phyloP scores from a whole-genome alignment of 2,113 vertebrate genomes.

The Perca fluviatilis region DNA sequence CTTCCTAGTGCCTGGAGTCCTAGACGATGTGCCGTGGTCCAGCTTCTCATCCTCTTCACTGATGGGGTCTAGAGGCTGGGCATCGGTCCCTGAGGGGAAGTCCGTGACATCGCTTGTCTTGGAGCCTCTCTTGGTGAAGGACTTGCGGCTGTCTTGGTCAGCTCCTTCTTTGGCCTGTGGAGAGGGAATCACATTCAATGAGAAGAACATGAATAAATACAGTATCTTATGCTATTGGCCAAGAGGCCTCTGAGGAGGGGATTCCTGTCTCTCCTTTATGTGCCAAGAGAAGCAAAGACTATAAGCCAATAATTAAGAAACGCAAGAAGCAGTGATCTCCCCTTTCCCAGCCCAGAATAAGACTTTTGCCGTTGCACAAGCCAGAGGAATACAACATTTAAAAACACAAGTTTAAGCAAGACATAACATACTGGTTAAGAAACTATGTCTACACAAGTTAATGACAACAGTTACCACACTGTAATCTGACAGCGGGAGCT shows the following conservation, averaged over 20 bases:
- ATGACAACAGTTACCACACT: not conserved
- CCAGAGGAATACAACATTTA: slow-evolving; percentile 21
- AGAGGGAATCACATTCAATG: slow-evolving; percentile 47
- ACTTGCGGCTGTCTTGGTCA: slow-evolving; percentile 90
- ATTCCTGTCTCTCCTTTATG: slow-evolving; percentile 25
- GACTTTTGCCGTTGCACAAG: not conserved
- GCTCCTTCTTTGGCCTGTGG: slow-evolving; percentile 85
- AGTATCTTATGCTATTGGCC: slow-evolving; percentile 24
- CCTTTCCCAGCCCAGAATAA: slow-evolving; percentile 39
- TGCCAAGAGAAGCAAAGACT: slow-evolving; percentile 64
- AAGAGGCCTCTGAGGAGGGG: slow-evolving; percentile 45
- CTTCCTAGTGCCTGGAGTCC: slow-evolving; percentile 86
- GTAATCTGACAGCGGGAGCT: slow-evolving; percentile 8
- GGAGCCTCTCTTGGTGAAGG: slow-evolving; percentile 88
- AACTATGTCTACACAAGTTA: slow-evolving; percentile 15
- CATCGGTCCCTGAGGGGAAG: slow-evolving; percentile 87
- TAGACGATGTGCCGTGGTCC: slow-evolving; percentile 87
- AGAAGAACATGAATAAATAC: slow-evolving; percentile 61
- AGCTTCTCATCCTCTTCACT: slow-evolving; percentile 97
- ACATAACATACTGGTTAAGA: slow-evolving; percentile 17
- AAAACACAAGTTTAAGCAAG: slow-evolving; percentile 20
- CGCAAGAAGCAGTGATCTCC: slow-evolving; percentile 39
- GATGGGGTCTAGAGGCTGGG: slow-evolving; percentile 93
- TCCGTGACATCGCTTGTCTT: slow-evolving; percentile 87
- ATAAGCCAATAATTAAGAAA: slow-evolving; percentile 60